phyloP scores from a whole-genome alignment of 2,888 invertebrate genomes.

The Vannuccia rotundouncinata region DNA sequence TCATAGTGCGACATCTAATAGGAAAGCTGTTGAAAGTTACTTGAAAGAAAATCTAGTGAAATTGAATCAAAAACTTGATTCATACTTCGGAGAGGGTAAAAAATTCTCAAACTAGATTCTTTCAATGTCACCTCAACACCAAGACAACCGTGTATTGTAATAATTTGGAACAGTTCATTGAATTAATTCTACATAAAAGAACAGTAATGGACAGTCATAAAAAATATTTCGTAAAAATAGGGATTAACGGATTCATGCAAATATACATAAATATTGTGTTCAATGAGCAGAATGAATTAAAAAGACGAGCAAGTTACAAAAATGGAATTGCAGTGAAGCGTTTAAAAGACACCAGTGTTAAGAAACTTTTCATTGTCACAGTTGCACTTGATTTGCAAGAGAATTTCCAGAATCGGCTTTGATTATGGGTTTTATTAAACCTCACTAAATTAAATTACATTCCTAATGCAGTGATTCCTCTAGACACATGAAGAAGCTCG shows the following conservation, averaged over 20 bases:
- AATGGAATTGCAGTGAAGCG: not conserved
- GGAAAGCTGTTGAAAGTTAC: no score
- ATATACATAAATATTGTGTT: not conserved
- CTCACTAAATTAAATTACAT: not conserved
- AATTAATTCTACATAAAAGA: no score
- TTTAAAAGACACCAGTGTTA: not conserved
- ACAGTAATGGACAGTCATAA: no score
- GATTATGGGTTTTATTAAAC: not conserved
- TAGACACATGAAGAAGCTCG: no score
- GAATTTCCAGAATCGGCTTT: not conserved
- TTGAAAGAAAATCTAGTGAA: not conserved
- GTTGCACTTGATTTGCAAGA: not conserved
- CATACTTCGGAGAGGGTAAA: not conserved
- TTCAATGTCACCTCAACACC: not conserved
- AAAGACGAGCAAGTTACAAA: no score
- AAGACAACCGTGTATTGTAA: not conserved
- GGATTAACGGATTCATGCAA: not conserved
- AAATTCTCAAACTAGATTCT: not conserved
- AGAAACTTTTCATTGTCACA: slow-evolving; percentile 1
- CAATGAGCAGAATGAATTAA: not conserved
- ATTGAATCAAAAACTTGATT: not conserved
- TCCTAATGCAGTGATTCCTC: not conserved
- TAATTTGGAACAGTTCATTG: not conserved
- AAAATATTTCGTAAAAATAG: slow-evolving; percentile 7
- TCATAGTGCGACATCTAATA: no score